A percentile compares a stretch with the other conserved stretches of the same genome.
phyloP scores from a whole-genome alignment of 2,797 vertebrate species.

The Poecilia velifera region DNA sequence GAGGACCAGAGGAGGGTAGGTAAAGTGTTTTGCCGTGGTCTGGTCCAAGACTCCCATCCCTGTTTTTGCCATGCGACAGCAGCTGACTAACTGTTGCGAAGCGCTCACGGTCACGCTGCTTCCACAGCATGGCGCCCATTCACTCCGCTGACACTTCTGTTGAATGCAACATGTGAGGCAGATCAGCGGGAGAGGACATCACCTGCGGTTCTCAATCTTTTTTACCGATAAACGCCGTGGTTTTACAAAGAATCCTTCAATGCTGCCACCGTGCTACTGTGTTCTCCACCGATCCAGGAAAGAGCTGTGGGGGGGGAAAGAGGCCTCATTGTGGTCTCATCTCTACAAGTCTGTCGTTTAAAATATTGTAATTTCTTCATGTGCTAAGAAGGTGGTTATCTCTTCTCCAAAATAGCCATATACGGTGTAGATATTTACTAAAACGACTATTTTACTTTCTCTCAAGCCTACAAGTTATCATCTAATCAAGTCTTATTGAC shows the following conservation, averaged over 20 bases:
- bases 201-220: background rate
- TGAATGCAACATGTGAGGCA: conserved; percentile 12
- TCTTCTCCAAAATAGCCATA: background rate
- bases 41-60: conserved; percentile 29
- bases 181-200: conserved; percentile 9
- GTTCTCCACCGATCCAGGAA: background rate
- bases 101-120: conserved; percentile 41
- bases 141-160: conserved; percentile 15
- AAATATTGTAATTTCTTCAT: background rate
- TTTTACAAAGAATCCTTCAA: background rate
- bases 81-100: conserved; percentile 18
- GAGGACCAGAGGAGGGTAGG: conserved; percentile 98
- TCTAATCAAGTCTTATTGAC: background rate
- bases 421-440: background rate
- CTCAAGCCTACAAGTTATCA: background rate
- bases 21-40: conserved; percentile 69
- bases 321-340: background rate
- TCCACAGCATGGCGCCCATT: conserved; percentile 59
- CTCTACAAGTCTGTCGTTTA: background rate
- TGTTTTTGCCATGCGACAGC: conserved; percentile 19
- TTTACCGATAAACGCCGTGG: background rate
- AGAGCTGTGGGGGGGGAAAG: background rate
- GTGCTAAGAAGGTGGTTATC: background rate
- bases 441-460: background rate
- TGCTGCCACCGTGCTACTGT: background rate